These are phyloP conservation scores for Diaprepes abbreviatus DNA, from an alignment of 2,888 invertebrate species.

Conservation along the genomic window DNA sequence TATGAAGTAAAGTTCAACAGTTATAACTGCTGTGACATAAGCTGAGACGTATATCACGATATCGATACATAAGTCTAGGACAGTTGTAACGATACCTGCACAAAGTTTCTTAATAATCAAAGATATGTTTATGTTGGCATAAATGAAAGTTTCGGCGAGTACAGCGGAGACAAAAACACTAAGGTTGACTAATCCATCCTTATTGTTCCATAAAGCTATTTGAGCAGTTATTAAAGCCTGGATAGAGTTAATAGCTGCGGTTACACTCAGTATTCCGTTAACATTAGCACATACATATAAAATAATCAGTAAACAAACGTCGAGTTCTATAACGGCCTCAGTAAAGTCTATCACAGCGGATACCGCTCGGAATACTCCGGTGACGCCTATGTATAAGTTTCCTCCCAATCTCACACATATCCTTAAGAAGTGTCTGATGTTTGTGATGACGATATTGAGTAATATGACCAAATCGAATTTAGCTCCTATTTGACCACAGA, in stretches of 20 bases:
- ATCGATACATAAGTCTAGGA: too few species aligned
- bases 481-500: background rate
- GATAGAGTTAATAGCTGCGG: background rate
- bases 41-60: background rate
- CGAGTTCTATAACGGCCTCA: background rate
- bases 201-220: background rate
- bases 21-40: background rate
- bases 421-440: background rate
- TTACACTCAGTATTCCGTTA: background rate
- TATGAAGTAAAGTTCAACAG: too few species aligned
- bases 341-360: background rate
- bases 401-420: background rate
- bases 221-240: background rate
- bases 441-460: background rate
- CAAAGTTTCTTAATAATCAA: background rate
- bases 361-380: background rate
- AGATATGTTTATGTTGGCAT: too few species aligned
- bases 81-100: background rate
- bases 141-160: background rate
- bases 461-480: background rate
- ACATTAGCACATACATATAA: background rate
- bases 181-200: background rate
- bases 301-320: background rate
- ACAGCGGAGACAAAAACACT: background rate
- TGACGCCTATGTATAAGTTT: background rate